phyloP scores from a whole-genome alignment of 2,797 vertebrate genomes.

The Triplophysa yarkandensis region DNA sequence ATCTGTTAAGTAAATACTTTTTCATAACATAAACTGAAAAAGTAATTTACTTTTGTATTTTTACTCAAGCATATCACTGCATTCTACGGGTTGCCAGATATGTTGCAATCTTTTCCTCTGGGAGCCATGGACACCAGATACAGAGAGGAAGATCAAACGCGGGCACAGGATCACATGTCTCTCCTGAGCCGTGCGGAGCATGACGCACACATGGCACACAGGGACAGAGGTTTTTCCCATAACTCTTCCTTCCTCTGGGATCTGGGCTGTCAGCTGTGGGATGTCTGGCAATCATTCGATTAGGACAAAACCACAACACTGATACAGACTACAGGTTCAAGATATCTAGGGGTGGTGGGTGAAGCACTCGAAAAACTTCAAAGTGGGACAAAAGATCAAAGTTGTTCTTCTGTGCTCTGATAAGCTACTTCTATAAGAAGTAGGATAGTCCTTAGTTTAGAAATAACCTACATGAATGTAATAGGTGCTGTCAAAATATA shows the following conservation, averaged over 20 bases:
- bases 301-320: not conserved
- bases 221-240: slow-evolving; percentile 30
- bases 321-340: not conserved
- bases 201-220: slow-evolving; percentile 34
- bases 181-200: slow-evolving; percentile 7
- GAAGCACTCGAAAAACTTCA: not conserved
- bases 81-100: slow-evolving; percentile 38
- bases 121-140: slow-evolving; percentile 30
- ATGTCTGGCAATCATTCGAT: slow-evolving; percentile 17
- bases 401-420: not conserved
- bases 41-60: too few relatives aligned
- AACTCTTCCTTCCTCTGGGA: slow-evolving; percentile 6
- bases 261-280: slow-evolving; percentile 4
- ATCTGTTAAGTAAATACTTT: too few relatives aligned
- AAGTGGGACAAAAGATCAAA: not conserved
- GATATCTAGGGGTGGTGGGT: not conserved
- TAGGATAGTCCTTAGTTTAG: not conserved
- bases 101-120: slow-evolving; percentile 33
- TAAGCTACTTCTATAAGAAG: not conserved
- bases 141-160: slow-evolving; percentile 41
- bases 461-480: not conserved
- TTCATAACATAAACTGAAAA: too few relatives aligned
- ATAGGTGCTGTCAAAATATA: too few relatives aligned
- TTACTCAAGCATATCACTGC: slow-evolving; percentile 1
- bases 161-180: slow-evolving; percentile 41